A percentile compares a stretch with the other conserved stretches of the same genome.
phyloP scores from a whole-genome alignment of 2,113 vertebrate species.

The Eurystomus gularis region DNA sequence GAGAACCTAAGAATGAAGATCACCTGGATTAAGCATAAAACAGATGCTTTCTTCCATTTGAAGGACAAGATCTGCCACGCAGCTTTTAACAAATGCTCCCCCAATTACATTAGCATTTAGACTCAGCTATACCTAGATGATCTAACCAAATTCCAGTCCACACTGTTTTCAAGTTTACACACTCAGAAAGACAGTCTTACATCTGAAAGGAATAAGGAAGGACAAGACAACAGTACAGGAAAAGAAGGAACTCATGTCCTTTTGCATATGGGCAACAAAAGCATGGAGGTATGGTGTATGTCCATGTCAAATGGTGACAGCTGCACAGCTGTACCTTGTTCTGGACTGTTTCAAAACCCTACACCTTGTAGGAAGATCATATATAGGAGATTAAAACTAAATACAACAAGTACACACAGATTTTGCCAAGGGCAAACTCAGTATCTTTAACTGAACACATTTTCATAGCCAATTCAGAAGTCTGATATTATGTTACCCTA shows the following conservation, averaged over 20 bases:
- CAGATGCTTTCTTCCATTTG: not conserved
- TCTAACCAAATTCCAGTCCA: not conserved
- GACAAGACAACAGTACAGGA: not conserved
- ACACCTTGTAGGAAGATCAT: not conserved
- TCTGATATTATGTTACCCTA: too few species aligned
- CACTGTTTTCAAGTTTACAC: not conserved
- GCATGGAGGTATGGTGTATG: fast-evolving
- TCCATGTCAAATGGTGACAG: not conserved
- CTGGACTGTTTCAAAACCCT: too few species aligned
- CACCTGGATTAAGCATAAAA: not conserved
- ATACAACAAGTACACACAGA: not conserved
- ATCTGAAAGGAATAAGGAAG: not conserved
- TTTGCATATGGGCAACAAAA: not conserved
- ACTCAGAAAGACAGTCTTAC: fast-evolving
- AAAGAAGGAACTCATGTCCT: fast-evolving
- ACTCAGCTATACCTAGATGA: not conserved
- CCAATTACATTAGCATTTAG: not conserved
- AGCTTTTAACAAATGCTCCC: not conserved
- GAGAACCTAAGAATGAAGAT: not conserved
- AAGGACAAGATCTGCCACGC: not conserved
- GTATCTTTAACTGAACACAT: not conserved
- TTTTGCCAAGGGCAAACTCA: not conserved
- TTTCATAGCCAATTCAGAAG: not conserved
- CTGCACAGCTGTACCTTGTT: too few species aligned
- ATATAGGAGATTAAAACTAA: not conserved